phyloP scores from a whole-genome alignment of 2,888 invertebrate genomes.

The Apotomis capreana region DNA sequence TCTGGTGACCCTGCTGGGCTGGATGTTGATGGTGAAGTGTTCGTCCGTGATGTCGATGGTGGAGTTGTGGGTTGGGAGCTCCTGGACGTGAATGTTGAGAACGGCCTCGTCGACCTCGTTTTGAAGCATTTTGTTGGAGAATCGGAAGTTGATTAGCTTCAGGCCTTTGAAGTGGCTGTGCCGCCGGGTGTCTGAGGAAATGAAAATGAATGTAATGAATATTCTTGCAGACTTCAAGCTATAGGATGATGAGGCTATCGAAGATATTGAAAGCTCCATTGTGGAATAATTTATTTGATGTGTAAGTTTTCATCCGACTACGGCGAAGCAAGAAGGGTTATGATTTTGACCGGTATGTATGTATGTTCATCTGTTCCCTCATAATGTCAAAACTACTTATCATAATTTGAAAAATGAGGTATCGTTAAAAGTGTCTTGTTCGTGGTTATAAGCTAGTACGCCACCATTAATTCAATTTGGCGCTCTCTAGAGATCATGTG shows the following conservation, averaged over 20 bases:
- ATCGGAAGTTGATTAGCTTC: conserved; percentile 88
- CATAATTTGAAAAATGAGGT: no score
- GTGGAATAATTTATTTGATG: neutral
- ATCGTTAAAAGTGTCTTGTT: neutral
- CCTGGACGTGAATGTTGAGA: conserved; percentile 87
- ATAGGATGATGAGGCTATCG: neutral
- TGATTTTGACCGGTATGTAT: no score
- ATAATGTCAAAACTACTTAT: no score
- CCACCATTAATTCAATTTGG: no score
- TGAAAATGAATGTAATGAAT: conserved; percentile 33
- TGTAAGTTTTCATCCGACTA: no score
- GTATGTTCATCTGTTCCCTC: no score
- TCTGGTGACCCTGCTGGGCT: conserved; percentile 73
- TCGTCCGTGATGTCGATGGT: conserved; percentile 66
- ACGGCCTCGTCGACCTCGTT: conserved; percentile 87
- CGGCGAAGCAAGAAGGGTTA: no score
- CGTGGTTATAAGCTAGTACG: neutral
- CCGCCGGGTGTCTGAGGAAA: conserved; percentile 85
- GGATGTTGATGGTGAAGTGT: conserved; percentile 67
- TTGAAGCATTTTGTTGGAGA: conserved; percentile 87
- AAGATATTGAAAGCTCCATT: no score
- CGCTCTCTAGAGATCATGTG: neutral
- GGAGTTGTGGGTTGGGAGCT: conserved; percentile 67
- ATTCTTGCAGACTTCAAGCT: neutral
- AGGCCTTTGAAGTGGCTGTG: conserved; percentile 87